Evolutionary conservation across 2,113 vertebrate species (phyloP).

Genomic region (Apteryx mantelli): DNA sequence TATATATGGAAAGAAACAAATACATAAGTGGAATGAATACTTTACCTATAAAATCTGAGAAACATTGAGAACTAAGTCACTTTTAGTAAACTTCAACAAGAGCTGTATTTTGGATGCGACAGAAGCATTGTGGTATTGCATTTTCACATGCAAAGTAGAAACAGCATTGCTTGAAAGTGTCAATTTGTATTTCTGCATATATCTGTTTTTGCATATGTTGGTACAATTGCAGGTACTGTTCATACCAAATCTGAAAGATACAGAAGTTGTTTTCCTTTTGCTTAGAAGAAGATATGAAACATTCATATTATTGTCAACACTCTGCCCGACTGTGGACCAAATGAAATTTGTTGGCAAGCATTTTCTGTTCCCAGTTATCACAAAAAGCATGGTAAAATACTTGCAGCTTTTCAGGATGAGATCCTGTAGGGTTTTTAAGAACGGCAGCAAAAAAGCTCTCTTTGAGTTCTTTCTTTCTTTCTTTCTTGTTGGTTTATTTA

Average conservation of each 20-base stretch:
- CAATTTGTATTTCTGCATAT: background rate
- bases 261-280: background rate
- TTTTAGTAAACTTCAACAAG: background rate
- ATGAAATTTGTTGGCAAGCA: background rate
- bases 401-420: background rate
- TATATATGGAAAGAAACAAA: background rate
- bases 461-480: background rate
- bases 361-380: background rate
- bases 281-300: background rate
- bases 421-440: background rate
- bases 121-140: background rate
- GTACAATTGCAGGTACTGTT: background rate
- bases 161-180: background rate
- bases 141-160: background rate
- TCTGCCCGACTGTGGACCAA: background rate
- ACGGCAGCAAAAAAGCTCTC: background rate
- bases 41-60: background rate
- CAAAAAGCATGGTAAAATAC: background rate
- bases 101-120: background rate
- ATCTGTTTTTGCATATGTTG: background rate
- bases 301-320: background rate
- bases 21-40: background rate
- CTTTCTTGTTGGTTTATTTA: background rate
- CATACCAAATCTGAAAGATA: background rate
- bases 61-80: background rate